Evolutionary conservation across 2,113 vertebrate species (phyloP).

Genomic region (Oncorhynchus masou): DNA sequence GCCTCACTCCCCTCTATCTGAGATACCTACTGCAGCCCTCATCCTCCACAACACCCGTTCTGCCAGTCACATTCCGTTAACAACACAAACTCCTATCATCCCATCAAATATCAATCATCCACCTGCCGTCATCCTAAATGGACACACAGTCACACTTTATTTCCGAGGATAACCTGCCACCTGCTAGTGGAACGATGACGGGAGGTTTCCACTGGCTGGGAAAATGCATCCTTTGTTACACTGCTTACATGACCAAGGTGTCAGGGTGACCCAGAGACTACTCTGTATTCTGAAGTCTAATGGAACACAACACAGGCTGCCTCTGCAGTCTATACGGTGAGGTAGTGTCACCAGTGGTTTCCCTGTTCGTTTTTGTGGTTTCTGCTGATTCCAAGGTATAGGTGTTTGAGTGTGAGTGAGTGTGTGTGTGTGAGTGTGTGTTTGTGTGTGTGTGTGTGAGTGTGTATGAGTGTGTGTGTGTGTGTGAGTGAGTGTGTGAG

Average conservation of each 20-base stretch:
- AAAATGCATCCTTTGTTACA: constrained; percentile 27
- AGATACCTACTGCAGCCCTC: no score
- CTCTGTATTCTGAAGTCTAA: constrained; percentile 14
- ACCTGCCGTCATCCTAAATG: background rate
- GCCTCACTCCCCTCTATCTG: no score
- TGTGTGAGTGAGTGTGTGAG: background rate
- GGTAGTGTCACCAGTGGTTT: background rate
- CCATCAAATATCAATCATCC: background rate
- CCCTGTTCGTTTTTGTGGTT: background rate
- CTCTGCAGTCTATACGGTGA: background rate
- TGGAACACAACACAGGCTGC: constrained; percentile 26
- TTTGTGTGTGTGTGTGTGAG: background rate
- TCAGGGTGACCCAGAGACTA: constrained; percentile 30
- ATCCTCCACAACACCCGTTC: no score
- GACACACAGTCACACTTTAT: background rate
- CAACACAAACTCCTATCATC: background rate
- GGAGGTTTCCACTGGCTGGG: constrained; percentile 43
- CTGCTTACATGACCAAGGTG: constrained; percentile 27
- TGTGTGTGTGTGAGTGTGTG: background rate
- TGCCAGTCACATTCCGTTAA: no score
- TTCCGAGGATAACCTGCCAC: background rate
- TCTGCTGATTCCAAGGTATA: background rate
- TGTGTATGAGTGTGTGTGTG: background rate
- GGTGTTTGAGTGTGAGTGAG: background rate
- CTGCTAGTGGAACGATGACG: background rate